Evolutionary conservation across 1,140 invertebrate species (phyloP).

Genomic region (Zophobas atratus): DNA sequence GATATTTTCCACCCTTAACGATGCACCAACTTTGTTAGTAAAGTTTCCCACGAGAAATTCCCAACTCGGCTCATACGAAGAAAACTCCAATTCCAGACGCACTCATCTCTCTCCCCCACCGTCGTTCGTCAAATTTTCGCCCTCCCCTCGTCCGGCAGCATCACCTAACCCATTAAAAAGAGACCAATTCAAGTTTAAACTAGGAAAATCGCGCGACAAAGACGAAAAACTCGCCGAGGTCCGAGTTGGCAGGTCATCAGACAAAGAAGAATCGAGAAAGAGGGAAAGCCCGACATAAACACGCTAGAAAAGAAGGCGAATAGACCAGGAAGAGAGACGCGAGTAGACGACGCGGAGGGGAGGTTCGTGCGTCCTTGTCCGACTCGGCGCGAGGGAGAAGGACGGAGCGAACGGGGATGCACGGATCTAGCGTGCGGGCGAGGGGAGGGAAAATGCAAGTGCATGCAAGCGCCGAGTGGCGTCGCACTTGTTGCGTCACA

Average conservation of each 20-base stretch:
- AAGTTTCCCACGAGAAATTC: no score
- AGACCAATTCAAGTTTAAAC: conserved; percentile 63
- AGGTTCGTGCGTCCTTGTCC: conserved; percentile 51
- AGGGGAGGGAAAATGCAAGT: conserved; percentile 66
- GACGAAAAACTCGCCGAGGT: conserved; percentile 45
- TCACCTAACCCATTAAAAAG: conserved; percentile 57
- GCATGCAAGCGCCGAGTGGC: conserved; percentile 67
- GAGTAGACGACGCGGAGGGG: background rate
- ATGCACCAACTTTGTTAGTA: no score
- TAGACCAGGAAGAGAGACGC: conserved; percentile 58
- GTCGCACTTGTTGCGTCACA: conserved; percentile 69
- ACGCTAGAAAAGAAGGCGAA: conserved; percentile 65
- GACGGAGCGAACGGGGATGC: conserved; percentile 61
- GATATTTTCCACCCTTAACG: no score
- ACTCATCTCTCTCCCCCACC: no score
- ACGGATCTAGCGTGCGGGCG: conserved; percentile 60
- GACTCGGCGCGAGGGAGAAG: conserved; percentile 44
- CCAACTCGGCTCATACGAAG: no score
- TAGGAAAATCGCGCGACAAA: conserved; percentile 61
- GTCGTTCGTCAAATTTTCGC: background rate
- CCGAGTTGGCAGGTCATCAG: conserved; percentile 56
- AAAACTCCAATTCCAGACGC: no score
- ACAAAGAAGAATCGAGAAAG: conserved; percentile 55
- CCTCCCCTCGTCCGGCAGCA: conserved; percentile 17
- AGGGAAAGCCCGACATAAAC: conserved; percentile 63